Percentiles rank a stretch among this genome's conserved stretches.
Evolutionary conservation across 2,797 vertebrate genomes (phyloP).

Genomic region (Acomys russatus): DNA sequence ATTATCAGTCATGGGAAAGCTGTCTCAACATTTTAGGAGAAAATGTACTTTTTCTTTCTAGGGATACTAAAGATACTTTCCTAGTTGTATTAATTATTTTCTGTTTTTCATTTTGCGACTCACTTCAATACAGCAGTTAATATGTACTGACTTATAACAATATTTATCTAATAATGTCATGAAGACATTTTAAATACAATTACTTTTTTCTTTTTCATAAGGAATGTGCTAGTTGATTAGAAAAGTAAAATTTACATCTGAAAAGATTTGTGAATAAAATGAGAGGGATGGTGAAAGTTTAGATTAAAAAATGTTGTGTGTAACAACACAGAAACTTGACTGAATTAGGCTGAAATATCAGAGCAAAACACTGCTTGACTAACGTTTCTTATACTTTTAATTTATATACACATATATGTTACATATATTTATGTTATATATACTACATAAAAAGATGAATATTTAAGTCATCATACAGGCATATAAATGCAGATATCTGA

Average conservation of each 20-base stretch:
- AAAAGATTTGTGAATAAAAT: neutral
- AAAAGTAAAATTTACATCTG: neutral
- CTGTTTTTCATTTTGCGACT: neutral
- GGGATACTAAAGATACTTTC: neutral
- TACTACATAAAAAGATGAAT: neutral
- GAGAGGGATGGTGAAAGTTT: neutral
- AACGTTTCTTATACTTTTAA: no score
- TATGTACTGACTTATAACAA: neutral
- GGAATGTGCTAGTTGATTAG: neutral
- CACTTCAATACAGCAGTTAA: neutral
- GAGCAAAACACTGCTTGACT: neutral
- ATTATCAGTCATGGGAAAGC: no score
- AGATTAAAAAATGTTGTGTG: neutral
- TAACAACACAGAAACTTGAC: neutral
- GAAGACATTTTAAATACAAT: neutral
- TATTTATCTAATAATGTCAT: neutral
- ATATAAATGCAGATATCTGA: neutral
- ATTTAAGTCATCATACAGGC: neutral
- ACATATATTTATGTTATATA: neutral
- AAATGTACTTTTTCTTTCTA: neutral
- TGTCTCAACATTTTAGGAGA: neutral
- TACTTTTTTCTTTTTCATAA: neutral
- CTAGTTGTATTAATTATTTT: neutral
- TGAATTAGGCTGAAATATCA: no score
- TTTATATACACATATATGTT: no score